A percentile compares a stretch with the other conserved stretches of the same genome.
Evolutionary conservation across 2,797 vertebrate genomes (phyloP).

Genomic region (Nasua narica): DNA sequence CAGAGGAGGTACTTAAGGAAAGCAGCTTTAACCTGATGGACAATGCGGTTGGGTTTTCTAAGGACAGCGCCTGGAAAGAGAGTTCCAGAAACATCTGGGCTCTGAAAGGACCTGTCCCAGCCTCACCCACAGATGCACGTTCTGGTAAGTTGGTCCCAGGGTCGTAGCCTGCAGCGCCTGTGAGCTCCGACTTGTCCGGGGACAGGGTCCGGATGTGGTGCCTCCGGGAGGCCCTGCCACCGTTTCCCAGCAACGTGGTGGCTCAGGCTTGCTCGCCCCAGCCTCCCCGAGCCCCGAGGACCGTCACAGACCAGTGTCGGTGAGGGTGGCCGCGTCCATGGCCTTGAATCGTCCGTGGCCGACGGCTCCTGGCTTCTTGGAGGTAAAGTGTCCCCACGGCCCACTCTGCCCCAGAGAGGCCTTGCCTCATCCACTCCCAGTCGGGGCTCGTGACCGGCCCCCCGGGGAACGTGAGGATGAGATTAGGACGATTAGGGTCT

Average conservation of each 20-base stretch:
- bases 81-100: not conserved
- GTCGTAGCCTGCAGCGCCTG: no score
- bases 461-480: not conserved
- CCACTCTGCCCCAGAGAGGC: not conserved
- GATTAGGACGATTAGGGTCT: no score
- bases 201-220: no score
- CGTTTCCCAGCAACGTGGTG: not conserved
- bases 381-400: not conserved
- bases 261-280: not conserved
- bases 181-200: not conserved
- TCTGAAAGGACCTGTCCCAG: no score
- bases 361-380: not conserved
- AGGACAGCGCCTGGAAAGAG: not conserved
- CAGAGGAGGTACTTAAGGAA: no score
- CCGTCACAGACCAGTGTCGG: not conserved
- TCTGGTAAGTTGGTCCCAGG: not conserved
- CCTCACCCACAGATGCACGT: fast-evolving
- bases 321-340: not conserved
- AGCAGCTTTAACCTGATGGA: not conserved
- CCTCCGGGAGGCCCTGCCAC: not conserved
- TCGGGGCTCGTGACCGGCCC: not conserved
- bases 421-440: fast-evolving
- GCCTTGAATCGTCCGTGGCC: not conserved
- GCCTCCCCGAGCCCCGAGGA: not conserved
- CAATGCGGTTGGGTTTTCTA: not conserved